These are phyloP conservation scores for Chaunax sp. DNA, from an alignment of 2,797 vertebrate genomes.

Conservation along the genomic window DNA sequence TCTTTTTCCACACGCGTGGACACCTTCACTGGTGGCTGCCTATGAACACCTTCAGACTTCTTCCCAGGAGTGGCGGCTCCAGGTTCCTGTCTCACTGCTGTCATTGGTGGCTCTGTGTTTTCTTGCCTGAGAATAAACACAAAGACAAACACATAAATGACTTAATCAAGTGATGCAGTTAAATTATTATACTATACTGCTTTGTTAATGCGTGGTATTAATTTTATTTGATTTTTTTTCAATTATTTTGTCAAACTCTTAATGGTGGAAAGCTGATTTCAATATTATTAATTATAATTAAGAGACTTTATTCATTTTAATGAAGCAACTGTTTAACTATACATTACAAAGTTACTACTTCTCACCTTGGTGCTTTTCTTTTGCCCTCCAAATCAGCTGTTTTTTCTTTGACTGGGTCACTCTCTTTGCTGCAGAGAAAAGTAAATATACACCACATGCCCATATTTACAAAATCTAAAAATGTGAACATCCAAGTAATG, in stretches of 20 bases:
- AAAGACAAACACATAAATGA: neutral
- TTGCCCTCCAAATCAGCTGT: neutral
- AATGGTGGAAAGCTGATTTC: too few species aligned
- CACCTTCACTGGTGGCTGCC: neutral
- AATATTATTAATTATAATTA: too few species aligned
- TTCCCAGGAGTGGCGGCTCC: neutral
- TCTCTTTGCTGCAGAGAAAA: slow-evolving; percentile 30
- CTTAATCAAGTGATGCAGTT: neutral
- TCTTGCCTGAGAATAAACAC: slow-evolving; percentile 22
- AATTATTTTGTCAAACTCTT: too few species aligned
- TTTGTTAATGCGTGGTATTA: neutral
- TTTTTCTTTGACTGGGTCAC: neutral
- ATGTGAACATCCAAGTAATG: neutral
- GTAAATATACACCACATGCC: neutral
- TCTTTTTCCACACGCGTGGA: slow-evolving; percentile 34
- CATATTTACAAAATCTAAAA: neutral
- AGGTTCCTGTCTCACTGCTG: slow-evolving; percentile 13
- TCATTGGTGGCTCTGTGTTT: neutral
- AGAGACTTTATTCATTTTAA: too few species aligned
- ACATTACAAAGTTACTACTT: neutral
- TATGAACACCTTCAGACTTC: neutral
- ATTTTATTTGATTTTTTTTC: too few species aligned
- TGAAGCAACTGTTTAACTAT: too few species aligned
- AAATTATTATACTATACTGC: neutral
- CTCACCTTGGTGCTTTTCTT: slow-evolving; percentile 23